Base-by-base conservation (phyloP, 2,888 invertebrate species). In the Nomada hirtipes region DNA sequence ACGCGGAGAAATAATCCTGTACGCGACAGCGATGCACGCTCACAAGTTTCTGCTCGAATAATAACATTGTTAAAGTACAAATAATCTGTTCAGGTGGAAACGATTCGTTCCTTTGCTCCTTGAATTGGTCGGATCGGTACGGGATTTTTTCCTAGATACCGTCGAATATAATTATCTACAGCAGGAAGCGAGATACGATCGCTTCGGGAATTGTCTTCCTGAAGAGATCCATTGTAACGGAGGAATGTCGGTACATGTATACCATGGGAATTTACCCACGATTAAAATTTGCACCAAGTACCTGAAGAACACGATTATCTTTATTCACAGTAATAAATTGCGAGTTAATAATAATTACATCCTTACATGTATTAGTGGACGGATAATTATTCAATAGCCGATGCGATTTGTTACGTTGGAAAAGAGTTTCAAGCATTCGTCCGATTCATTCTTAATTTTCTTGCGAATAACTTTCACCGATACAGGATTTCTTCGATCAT, bases 201-300 rank as follows among this genome's bases (percentile, higher is more conserved):
- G 81, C 83, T 85, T 83, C 86, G 89, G 85, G 89, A 91, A 90
- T 83, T 89, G 88, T 90, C 89, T 92, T 91, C 90, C 89, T 85
- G 83, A 90, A 91, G 90, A 90, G 89, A 90, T 90, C 89, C 89
- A 91, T 92, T 91, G 92, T 91, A 90, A 90, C 79, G 76, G 74
- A 89, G 89, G 90, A 90, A 91, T 89, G 86, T 88, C 86, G 89
- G 89, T 86, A 86, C 88, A 89, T 67, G 77, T 83, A 86, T 89
- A 89, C 89, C 91, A 90, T 93, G 93, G 92, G 93, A 94, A 93
- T 92, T 93, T 93, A 94, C 93, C 92, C 94, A 93, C 93, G 92
- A 93, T 94, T 94, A 94, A 93, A 89, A 92, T 91, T 87, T 87
- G 80, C 88, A 91, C 91, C 89, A 91, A 89, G 86, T 89, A 88